Percentiles rank a stretch among this genome's conserved stretches.
phyloP scores from a whole-genome alignment of 1,140 invertebrate genomes.

The Drosophila neocordata region DNA sequence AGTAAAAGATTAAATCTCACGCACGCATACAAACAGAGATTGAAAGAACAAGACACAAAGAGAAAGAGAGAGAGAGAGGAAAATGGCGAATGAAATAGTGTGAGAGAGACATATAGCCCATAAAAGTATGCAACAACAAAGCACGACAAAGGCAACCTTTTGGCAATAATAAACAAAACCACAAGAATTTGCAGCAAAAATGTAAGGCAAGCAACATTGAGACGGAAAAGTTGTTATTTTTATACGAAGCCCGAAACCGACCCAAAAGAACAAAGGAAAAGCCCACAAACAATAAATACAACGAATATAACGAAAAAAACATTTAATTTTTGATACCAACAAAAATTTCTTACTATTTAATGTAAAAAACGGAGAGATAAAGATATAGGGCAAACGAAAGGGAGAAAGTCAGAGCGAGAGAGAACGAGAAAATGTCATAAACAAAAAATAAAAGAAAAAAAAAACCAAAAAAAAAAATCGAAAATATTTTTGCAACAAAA shows the following conservation, averaged over 20 bases:
- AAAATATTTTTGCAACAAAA: conserved; percentile 59
- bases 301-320: conserved; percentile 27
- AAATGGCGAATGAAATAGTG: not conserved
- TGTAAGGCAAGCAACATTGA: conserved; percentile 3
- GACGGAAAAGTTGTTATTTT: conserved; percentile 10
- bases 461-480: conserved; percentile 34
- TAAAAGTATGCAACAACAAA: conserved; percentile 44
- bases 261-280: conserved; percentile 15
- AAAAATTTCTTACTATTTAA: conserved; percentile 9
- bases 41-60: not conserved
- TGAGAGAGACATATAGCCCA: conserved; percentile 28
- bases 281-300: conserved; percentile 26
- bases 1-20: conserved; percentile 21
- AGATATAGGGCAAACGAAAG: not conserved
- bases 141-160: conserved; percentile 34
- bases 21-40: conserved; percentile 10
- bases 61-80: not conserved
- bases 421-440: conserved; percentile 32
- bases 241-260: conserved; percentile 11
- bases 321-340: conserved; percentile 1
- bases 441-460: conserved; percentile 24
- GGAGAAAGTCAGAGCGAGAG: not conserved
- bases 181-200: conserved; percentile 16
- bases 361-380: not conserved
- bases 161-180: conserved; percentile 35